phyloP scores from a whole-genome alignment of 2,888 invertebrate genomes.

The Phasia obesa region DNA sequence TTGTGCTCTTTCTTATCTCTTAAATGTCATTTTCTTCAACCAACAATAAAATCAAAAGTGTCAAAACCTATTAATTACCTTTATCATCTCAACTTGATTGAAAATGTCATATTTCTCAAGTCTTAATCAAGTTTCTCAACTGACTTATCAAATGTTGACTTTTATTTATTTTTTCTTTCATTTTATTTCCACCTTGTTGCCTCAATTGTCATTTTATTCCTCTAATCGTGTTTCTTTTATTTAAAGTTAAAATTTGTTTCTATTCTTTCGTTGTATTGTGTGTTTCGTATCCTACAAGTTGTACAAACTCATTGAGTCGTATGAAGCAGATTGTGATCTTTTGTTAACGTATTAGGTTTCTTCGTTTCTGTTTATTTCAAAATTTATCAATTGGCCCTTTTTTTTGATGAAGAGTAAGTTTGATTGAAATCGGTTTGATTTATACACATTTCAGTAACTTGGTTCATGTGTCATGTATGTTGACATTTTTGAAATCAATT shows the following conservation, averaged over 20 bases:
- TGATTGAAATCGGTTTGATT: constrained; percentile 59
- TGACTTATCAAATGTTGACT: constrained; percentile 31
- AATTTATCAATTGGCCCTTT: constrained; percentile 35
- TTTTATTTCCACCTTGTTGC: constrained; percentile 40
- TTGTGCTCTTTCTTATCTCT: no score
- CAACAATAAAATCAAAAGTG: constrained; percentile 45
- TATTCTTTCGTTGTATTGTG: constrained; percentile 53
- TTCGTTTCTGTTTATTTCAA: constrained; percentile 14
- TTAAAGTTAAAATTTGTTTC: no score
- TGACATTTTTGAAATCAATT: constrained; percentile 49
- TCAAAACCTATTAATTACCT: constrained; percentile 67
- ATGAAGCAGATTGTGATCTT: constrained; percentile 38
- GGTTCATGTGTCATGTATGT: constrained; percentile 53
- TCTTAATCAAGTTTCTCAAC: constrained; percentile 15
- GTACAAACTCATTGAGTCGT: constrained; percentile 49
- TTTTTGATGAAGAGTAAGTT: constrained; percentile 1
- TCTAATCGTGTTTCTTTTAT: constrained; percentile 6
- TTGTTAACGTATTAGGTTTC: constrained; percentile 11
- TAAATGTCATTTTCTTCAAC: not conserved
- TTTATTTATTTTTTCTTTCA: constrained; percentile 6
- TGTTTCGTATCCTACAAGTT: not conserved
- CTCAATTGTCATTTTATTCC: constrained; percentile 34
- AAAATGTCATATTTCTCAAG: not conserved
- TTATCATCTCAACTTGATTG: constrained; percentile 38
- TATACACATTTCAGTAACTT: constrained; percentile 43